Conservation (phyloP, 2,888 invertebrate species). For the Melieria omissa region DNA sequence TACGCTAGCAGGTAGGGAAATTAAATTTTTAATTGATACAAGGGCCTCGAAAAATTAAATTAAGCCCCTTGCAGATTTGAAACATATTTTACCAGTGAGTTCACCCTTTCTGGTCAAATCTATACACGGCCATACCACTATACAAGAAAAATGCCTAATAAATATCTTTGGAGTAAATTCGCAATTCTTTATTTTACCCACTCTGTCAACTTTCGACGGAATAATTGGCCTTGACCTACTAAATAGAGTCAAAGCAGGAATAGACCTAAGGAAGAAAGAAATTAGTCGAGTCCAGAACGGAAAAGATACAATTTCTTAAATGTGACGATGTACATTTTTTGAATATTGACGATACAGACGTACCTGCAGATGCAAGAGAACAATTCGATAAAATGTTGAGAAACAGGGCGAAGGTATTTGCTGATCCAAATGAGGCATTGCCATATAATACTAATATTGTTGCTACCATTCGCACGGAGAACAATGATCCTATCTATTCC, state of each 20-base stretch:
- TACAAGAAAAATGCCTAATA: conserved; percentile 32
- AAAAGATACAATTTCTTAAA: conserved; percentile 32
- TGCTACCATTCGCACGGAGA: conserved; percentile 29
- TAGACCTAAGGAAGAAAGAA: conserved; percentile 26
- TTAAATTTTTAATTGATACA: conserved; percentile 38
- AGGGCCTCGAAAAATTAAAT: conserved; percentile 42
- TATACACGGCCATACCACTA: no score
- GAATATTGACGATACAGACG: conserved; percentile 9
- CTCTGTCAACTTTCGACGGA: conserved; percentile 24
- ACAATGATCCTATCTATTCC: conserved; percentile 32
- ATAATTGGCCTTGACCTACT: conserved; percentile 35
- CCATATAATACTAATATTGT: conserved; percentile 30
- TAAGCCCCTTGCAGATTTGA: conserved; percentile 27
- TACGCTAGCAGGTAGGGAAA: conserved; percentile 30
- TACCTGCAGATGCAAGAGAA: conserved; percentile 15
- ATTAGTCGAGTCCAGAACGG: conserved; percentile 22
- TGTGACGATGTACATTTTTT: conserved; percentile 20
- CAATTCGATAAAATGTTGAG: conserved; percentile 23
- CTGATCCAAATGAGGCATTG: conserved; percentile 31
- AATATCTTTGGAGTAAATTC: conserved; percentile 34
- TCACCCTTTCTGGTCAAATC: no score
- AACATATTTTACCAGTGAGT: conserved; percentile 22
- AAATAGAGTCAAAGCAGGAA: conserved; percentile 14
- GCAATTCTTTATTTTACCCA: conserved; percentile 33
- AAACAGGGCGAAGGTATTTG: conserved; percentile 29